Evolutionary conservation across 2,888 invertebrate species (phyloP), one percentile per base, ranked within the genome.

Genomic region (Watsonalla cultraria): DNA sequence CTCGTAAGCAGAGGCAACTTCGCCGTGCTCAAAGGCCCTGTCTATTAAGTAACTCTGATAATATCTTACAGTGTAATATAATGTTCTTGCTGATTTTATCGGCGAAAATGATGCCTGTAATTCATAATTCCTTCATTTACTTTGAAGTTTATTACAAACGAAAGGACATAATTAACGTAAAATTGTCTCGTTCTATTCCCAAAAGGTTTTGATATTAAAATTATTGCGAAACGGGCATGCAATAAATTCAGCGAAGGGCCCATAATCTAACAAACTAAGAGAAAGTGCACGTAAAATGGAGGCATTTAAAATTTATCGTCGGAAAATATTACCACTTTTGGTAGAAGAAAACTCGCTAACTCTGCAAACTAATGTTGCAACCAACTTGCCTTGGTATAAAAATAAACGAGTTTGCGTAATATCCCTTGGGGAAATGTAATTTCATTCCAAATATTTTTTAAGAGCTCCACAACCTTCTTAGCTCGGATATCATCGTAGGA

Each of bases 231-330:
- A 73, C 72, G 66, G 64, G 70, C 68, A 76, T 68, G 79, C 74
- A 75, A 80, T 82, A 84, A 85, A 83, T 80, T 75, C 69, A 55
- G 57, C 62, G 59, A 66, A 64, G 72, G 70, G 66, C 71, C 72
- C 67, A 75, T 83, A 81, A 84, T 82, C 82, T 78, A 80, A 73
- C 80, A 80, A 84, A 83, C 82, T 83, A 82, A 80, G 79, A 76
- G 76, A 82, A 78, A 80, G 73, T 76, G 76, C 79, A 78, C 80
- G 78, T 80, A 80, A 81, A 82, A 82, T 70, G 76, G 67, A 60
- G 72, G 76, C 79, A 83, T 86, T 84, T 79, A 82, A 82, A 85
- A 84, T 86, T 84, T 85, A 86, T 84, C 78, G 81, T 77, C 74
- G 75, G 82, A 82, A 85, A 84, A 85, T 86, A 85, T 85, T 82